Evolutionary conservation across 2,797 vertebrate species (phyloP).

Genomic region (Enteromius unitaeniatus): DNA sequence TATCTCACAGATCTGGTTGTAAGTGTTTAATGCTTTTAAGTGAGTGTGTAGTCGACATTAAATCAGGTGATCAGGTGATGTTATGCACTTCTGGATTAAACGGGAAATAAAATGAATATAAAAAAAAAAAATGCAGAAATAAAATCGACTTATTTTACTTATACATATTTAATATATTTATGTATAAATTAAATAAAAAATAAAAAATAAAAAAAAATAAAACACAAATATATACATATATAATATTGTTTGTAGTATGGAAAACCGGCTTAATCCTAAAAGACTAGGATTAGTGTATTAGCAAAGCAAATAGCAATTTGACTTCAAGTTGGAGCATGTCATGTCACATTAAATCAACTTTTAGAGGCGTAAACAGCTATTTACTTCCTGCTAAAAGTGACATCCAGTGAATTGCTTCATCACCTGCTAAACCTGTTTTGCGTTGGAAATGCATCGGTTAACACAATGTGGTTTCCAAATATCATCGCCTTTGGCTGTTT

Average conservation of each 20-base stretch:
- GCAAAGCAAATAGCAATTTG: neutral
- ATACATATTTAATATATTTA: no score
- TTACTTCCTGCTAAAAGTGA: neutral
- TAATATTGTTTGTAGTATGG: no score
- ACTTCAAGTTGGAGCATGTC: neutral
- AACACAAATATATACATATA: no score
- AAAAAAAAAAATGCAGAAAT: no score
- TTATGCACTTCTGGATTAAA: neutral
- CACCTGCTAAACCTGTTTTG: conserved; percentile 1
- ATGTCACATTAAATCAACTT: neutral
- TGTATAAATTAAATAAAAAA: no score
- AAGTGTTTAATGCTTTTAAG: conserved; percentile 60
- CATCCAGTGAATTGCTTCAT: neutral
- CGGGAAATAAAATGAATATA: no score
- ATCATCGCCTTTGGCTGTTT: neutral
- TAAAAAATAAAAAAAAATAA: no score
- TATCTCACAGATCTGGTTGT: conserved; percentile 84
- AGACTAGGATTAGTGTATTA: neutral
- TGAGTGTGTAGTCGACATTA: neutral
- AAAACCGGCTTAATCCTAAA: no score
- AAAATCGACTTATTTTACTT: neutral
- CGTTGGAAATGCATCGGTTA: neutral
- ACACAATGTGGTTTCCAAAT: neutral
- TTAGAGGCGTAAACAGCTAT: neutral
- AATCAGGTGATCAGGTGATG: no score